A percentile compares a stretch with the other conserved stretches of the same genome.
Evolutionary conservation across 2,888 invertebrate genomes (phyloP).

Genomic region (Yponomeuta plumbellus): DNA sequence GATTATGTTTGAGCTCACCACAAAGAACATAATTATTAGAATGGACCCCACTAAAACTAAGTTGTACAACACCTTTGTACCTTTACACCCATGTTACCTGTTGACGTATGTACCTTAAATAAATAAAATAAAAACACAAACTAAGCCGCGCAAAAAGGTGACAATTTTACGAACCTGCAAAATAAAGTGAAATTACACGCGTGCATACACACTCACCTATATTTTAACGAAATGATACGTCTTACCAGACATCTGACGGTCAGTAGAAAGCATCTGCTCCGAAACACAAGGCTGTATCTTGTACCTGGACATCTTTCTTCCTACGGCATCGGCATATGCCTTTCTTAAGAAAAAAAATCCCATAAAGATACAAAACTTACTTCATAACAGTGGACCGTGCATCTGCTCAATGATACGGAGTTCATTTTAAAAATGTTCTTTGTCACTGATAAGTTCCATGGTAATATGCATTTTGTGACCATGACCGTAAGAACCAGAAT

Average conservation of each 20-base stretch:
- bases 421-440: neutral
- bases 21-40: too few species aligned
- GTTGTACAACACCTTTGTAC: too few species aligned
- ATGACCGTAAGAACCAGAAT: neutral
- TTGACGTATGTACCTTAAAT: neutral
- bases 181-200: neutral
- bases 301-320: constrained; percentile 46
- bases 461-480: constrained; percentile 6
- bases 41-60: too few species aligned
- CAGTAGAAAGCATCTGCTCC: constrained; percentile 47
- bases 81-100: too few species aligned
- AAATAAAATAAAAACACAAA: neutral
- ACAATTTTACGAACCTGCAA: neutral
- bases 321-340: constrained; percentile 61
- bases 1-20: too few species aligned
- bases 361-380: constrained; percentile 62
- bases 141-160: neutral
- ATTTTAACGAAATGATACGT: constrained; percentile 16
- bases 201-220: neutral
- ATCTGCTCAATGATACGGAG: constrained; percentile 47
- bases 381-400: constrained; percentile 55
- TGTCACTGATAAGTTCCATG: neutral
- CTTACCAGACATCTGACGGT: constrained; percentile 15
- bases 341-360: constrained; percentile 60
- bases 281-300: constrained; percentile 24